Evolutionary conservation across 2,113 vertebrate genomes (phyloP).

Genomic region (Melospiza melodia): DNA sequence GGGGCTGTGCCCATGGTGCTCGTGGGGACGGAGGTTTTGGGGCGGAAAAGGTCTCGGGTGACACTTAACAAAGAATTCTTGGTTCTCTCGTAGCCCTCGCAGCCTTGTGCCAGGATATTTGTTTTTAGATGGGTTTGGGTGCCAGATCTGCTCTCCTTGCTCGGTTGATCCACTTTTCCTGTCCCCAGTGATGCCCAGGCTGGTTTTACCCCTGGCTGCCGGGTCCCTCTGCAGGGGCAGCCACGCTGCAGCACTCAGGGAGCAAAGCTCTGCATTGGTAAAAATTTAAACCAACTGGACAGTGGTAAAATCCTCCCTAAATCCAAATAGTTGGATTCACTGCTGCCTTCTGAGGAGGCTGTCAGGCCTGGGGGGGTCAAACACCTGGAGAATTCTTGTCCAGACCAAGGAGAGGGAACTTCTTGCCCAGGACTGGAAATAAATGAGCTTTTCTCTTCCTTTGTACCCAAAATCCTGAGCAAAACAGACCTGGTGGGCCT

Average conservation of each 20-base stretch:
- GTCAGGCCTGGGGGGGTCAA: not conserved
- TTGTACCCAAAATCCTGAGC: not conserved
- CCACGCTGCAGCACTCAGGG: rapidly evolving
- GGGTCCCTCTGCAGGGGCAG: not conserved
- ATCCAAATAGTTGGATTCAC: not conserved
- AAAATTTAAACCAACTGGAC: not conserved
- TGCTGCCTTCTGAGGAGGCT: conserved; percentile 22
- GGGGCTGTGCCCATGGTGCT: rapidly evolving
- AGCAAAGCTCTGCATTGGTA: not conserved
- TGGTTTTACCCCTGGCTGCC: not conserved
- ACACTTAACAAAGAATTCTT: not conserved
- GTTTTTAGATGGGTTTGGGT: not conserved
- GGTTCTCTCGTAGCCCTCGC: rapidly evolving
- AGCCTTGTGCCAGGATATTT: not conserved
- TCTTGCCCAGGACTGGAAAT: not conserved
- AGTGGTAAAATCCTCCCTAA: not conserved
- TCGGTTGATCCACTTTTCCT: not conserved
- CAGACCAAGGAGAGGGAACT: not conserved
- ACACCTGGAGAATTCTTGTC: not conserved
- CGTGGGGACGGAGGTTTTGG: not conserved
- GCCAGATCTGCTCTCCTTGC: not conserved
- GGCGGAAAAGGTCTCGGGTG: not conserved
- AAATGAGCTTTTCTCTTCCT: not conserved
- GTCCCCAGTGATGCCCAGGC: not conserved
- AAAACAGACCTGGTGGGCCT: not conserved